These are phyloP conservation scores for Vanessa atalanta DNA, from an alignment of 1,140 invertebrate species.

Conservation along the genomic window DNA sequence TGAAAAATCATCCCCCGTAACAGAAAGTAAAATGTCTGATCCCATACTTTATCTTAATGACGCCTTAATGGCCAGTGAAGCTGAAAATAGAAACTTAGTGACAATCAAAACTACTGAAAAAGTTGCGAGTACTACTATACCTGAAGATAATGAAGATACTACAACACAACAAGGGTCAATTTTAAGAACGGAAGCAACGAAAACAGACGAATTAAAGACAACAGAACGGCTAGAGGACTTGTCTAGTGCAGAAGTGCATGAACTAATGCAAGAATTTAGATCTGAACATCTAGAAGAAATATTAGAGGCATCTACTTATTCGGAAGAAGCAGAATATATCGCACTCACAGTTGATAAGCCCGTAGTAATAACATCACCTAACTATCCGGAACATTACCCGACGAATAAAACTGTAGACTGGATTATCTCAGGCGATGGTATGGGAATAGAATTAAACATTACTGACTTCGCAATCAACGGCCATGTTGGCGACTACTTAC, in stretches of 20 bases:
- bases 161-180: background rate
- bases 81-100: conserved; percentile 20
- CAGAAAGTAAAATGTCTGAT: conserved; percentile 21
- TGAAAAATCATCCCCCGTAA: conserved; percentile 1
- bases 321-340: conserved; percentile 12
- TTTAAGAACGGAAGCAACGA: background rate
- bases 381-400: conserved; percentile 58
- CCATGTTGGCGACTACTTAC: conserved; percentile 54
- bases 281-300: conserved; percentile 23
- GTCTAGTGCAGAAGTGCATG: conserved; percentile 39
- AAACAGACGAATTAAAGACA: conserved; percentile 8
- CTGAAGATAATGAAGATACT: background rate
- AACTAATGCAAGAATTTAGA: conserved; percentile 44
- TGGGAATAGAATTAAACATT: conserved; percentile 69
- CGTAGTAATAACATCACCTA: conserved; percentile 54
- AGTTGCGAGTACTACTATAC: conserved; percentile 7
- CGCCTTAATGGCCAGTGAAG: conserved; percentile 42
- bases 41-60: conserved; percentile 50
- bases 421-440: conserved; percentile 62
- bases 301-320: conserved; percentile 11
- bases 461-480: conserved; percentile 62
- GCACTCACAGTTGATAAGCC: conserved; percentile 46
- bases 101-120: conserved; percentile 9
- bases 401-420: conserved; percentile 59
- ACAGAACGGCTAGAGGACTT: conserved; percentile 36